These are phyloP conservation scores for Harpalus rufipes DNA, from an alignment of 2,888 invertebrate genomes.

Conservation along the genomic window DNA sequence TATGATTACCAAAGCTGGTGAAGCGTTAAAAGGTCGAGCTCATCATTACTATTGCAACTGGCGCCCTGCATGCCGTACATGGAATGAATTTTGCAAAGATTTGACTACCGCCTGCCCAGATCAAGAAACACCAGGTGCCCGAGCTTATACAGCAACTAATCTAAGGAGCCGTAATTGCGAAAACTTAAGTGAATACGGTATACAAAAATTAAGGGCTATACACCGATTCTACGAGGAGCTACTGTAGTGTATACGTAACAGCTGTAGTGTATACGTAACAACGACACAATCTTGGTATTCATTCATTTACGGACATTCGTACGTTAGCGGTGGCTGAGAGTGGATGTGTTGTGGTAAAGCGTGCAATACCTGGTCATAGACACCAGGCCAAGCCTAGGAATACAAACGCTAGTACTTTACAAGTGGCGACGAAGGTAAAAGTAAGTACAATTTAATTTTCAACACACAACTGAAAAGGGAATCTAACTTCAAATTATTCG, in stretches of 20 bases:
- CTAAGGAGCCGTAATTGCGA: constrained; percentile 63
- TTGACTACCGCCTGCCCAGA: constrained; percentile 69
- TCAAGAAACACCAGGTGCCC: constrained; percentile 69
- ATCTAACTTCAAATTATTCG: too few relatives aligned
- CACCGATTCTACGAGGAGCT: constrained; percentile 41
- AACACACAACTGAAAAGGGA: too few relatives aligned
- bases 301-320: too few relatives aligned
- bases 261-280: too few relatives aligned
- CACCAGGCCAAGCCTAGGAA: not conserved
- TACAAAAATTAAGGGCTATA: constrained; percentile 60
- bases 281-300: too few relatives aligned
- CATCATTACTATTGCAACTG: constrained; percentile 62
- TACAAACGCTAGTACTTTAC: too few relatives aligned
- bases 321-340: too few relatives aligned
- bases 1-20: constrained; percentile 67
- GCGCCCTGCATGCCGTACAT: constrained; percentile 68
- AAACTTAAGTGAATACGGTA: constrained; percentile 63
- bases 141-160: constrained; percentile 69
- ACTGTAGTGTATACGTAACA: constrained; percentile 65
- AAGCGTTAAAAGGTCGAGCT: constrained; percentile 68
- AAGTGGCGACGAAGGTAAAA: too few relatives aligned
- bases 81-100: constrained; percentile 69
- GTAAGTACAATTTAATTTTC: too few relatives aligned
- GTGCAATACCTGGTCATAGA: not conserved
- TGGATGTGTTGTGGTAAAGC: not conserved